phyloP scores from a whole-genome alignment of 2,113 vertebrate species.

The Cochlearius cochlearius region DNA sequence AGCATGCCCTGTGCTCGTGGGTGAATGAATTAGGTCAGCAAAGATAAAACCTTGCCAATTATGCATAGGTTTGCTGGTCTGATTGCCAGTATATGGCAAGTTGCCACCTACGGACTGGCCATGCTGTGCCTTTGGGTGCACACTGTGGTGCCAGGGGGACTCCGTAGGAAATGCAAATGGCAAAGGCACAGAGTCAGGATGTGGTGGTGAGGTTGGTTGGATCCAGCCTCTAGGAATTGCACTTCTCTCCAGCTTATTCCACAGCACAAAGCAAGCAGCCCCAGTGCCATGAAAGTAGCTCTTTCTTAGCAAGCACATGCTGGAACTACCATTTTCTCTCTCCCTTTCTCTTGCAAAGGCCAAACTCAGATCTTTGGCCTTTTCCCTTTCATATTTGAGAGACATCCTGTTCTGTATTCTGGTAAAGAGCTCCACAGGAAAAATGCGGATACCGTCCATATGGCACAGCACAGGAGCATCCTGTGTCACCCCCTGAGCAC shows the following conservation, averaged over 20 bases:
- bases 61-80: neutral
- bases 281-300: neutral
- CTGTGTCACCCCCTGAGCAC: neutral
- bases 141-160: fast-evolving
- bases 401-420: neutral
- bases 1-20: neutral
- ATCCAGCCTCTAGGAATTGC: neutral
- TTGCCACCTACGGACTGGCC: neutral
- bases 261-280: neutral
- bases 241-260: neutral
- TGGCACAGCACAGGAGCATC: neutral
- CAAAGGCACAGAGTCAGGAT: neutral
- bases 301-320: neutral
- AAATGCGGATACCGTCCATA: neutral
- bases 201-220: neutral
- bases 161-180: neutral
- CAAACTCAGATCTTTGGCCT: neutral
- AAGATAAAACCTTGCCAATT: neutral
- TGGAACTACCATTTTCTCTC: neutral
- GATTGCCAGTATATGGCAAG: neutral
- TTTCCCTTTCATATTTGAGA: neutral
- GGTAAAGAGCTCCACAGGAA: neutral
- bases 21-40: neutral
- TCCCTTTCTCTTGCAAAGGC: neutral
- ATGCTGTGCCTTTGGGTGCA: neutral